Base-by-base conservation (phyloP, 1,140 invertebrate genomes). In the Lasioglossum baleicum region DNA sequence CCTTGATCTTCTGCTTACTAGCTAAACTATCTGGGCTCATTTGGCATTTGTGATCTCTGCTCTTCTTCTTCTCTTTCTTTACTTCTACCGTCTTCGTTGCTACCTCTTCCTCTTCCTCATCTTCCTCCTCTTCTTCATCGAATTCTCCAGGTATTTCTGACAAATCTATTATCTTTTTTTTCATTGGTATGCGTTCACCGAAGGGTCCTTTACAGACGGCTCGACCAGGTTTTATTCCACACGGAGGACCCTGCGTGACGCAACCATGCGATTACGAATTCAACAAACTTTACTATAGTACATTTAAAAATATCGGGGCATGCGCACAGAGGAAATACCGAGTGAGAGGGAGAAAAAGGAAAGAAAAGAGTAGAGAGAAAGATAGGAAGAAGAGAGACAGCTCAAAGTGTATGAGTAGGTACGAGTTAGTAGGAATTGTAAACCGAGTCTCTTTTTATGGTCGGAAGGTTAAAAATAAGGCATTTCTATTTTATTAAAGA, bases 201-300 rank as follows among this genome's bases (percentile, higher is more conserved):
- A 81, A 87, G 10, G 82, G 82, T 7, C 79, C 86, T 42, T 79
- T 80, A n/a, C 86, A 87, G 20, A 87, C 71, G 3, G 86, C 79
- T 58, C 80, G 79, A 15, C 86, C 86, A 35, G 86, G 82, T 70
- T 61, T 87, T 1, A 40, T 73, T 20, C 86, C 86, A 42, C 86
- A 87, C 0, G 86, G 82, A 35, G 86, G 86, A 42, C 75, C 76
- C 85, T 87, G 4, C 56, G 74, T 31, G 53, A 76, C 48, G 13
- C 7, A 64, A 53, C 2, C 0, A 26, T 42, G 8, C 31, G 20
- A 53, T 56, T 26, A 11, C 2, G 35, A 17, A 20, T 7, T 42
- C 6, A 31, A 35, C 8, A 31, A 22, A 44, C 2, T 26, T 26
- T 31, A 70, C 35, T 15, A 31, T 44, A 17, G 44, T 35, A 26